These are phyloP conservation scores for Melanostoma mellinum DNA, from an alignment of 2,888 invertebrate genomes.

Conservation along the genomic window DNA sequence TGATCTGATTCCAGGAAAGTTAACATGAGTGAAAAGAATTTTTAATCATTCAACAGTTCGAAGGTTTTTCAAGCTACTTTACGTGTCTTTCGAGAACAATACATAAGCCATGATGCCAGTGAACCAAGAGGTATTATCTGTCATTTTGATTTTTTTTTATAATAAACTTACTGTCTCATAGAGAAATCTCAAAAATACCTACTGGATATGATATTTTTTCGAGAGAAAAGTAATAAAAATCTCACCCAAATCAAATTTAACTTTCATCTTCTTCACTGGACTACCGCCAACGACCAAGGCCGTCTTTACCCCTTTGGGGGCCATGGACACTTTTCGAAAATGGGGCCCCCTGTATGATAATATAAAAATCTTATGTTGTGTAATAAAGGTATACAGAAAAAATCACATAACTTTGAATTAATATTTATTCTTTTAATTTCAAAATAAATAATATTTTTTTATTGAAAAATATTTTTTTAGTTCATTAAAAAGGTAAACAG, in stretches of 20 bases:
- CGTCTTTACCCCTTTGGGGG: no score
- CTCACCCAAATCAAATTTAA: constrained; percentile 55
- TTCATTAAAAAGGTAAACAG: no score
- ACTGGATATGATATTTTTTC: constrained; percentile 10
- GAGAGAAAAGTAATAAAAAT: constrained; percentile 53
- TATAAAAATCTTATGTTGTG: no score
- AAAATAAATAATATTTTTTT: no score
- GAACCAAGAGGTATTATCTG: constrained; percentile 7
- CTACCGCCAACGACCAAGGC: constrained; percentile 49
- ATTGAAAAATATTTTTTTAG: no score
- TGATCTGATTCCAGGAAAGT: constrained; percentile 43
- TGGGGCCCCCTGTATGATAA: no score
- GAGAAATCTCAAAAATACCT: constrained; percentile 13
- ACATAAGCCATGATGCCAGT: constrained; percentile 46
- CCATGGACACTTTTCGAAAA: no score
- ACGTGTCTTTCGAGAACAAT: constrained; percentile 23
- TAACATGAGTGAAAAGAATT: constrained; percentile 35
- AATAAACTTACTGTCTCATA: constrained; percentile 25
- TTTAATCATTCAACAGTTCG: constrained; percentile 34
- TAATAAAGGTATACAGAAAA: no score
- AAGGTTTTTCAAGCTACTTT: constrained; percentile 50
- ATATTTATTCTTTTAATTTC: no score
- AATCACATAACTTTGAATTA: no score
- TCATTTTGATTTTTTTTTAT: constrained; percentile 40
- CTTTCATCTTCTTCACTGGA: constrained; percentile 47